Percentiles rank a stretch among this genome's conserved stretches.
These are phyloP conservation scores for Hoplias malabaricus DNA, from an alignment of 2,113 vertebrate genomes.

Conservation along the genomic window DNA sequence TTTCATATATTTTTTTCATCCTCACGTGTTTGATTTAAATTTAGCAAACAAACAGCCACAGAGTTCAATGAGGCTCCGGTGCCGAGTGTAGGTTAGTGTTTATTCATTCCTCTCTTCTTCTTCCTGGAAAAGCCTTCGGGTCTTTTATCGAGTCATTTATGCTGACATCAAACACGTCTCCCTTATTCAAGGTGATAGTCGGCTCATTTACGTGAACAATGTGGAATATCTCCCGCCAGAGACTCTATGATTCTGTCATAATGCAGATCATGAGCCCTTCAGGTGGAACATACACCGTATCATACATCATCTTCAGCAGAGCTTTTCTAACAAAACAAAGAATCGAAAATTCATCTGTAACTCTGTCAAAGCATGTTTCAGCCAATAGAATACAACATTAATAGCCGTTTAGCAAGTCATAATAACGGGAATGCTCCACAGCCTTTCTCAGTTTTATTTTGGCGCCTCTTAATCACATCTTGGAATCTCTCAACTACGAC, in stretches of 20 bases:
- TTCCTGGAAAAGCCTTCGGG: background rate
- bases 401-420: no score
- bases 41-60: background rate
- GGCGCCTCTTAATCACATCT: no score
- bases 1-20: constrained; percentile 8
- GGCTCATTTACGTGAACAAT: background rate
- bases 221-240: background rate
- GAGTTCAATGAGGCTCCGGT: background rate
- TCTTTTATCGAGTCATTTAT: constrained; percentile 16
- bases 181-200: constrained; percentile 17
- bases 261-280: background rate
- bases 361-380: no score
- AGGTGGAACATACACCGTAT: background rate
- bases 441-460: no score
- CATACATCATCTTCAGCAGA: no score
- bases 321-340: background rate
- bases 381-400: no score
- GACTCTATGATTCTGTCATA: background rate
- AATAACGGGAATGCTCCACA: no score
- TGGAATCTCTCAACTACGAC: no score
- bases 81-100: constrained; percentile 4
- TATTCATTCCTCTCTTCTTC: constrained; percentile 6
- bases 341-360: background rate
- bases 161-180: constrained; percentile 14
- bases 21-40: constrained; percentile 9